These are phyloP conservation scores for Mugil cephalus DNA, from an alignment of 2,113 vertebrate genomes.

Conservation along the genomic window DNA sequence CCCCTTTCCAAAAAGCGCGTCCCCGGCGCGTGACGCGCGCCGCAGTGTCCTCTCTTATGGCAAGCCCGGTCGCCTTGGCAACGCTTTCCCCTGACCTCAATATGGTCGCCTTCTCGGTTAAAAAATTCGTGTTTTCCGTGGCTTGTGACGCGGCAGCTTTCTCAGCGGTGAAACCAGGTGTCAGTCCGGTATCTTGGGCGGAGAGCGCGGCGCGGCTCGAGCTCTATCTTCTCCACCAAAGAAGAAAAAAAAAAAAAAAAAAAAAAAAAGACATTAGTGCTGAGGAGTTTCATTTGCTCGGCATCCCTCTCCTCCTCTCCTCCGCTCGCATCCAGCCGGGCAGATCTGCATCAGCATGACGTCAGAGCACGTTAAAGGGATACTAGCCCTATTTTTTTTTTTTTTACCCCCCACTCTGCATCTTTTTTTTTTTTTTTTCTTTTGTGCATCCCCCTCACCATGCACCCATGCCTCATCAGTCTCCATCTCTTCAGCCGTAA, in stretches of 20 bases:
- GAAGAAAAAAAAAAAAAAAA: background rate
- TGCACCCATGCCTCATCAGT: too few relatives aligned
- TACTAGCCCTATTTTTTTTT: conserved; percentile 46
- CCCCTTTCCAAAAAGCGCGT: conserved; percentile 34
- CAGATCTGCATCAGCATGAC: conserved; percentile 84
- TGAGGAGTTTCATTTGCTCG: conserved; percentile 56
- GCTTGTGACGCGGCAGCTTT: background rate
- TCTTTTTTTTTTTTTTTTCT: background rate
- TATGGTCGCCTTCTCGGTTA: conserved; percentile 56
- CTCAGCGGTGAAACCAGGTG: background rate
- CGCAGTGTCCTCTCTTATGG: conserved; percentile 72
- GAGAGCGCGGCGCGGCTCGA: accelerated
- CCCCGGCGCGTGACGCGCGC: conserved; percentile 64
- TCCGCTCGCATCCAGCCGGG: conserved; percentile 64
- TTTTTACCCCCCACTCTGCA: background rate
- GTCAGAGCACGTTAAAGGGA: conserved; percentile 84
- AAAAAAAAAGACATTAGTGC: conserved; percentile 19
- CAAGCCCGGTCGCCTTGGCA: conserved; percentile 78
- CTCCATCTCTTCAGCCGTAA: background rate
- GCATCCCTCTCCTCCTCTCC: conserved; percentile 47
- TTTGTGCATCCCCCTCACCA: conserved; percentile 8
- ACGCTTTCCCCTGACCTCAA: conserved; percentile 80
- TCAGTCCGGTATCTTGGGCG: background rate
- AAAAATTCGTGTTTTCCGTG: conserved; percentile 18
- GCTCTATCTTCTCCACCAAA: conserved; percentile 29